Conservation (phyloP, 2,888 invertebrate genomes). For the Allacma fusca region DNA sequence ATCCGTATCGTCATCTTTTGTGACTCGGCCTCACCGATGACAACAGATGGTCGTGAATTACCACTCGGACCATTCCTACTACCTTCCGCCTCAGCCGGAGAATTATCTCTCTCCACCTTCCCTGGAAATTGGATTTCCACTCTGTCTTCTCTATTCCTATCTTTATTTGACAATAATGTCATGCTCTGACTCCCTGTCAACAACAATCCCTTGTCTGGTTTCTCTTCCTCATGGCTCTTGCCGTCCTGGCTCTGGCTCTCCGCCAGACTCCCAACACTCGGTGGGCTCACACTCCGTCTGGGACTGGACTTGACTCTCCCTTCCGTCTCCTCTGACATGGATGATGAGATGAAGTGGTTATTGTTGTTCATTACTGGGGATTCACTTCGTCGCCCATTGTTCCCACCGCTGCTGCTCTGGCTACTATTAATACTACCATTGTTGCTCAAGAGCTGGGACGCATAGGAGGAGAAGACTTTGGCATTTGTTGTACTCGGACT, state of each 20-base stretch:
- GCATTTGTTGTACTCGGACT: slow-evolving; percentile 24
- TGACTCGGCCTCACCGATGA: not conserved
- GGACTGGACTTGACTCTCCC: not conserved
- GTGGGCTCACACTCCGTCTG: not conserved
- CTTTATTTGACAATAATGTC: not conserved
- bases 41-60: not conserved
- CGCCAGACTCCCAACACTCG: not conserved
- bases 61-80: slow-evolving; percentile 13
- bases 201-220: not conserved
- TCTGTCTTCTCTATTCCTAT: not conserved
- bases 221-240: not conserved
- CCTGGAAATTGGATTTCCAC: slow-evolving; percentile 16
- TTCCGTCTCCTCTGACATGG: not conserved
- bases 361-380: slow-evolving; percentile 5
- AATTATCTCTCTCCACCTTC: not conserved
- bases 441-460: slow-evolving; percentile 33
- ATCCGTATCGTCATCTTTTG: slow-evolving; percentile 27
- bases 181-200: not conserved
- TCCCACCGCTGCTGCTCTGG: too few relatives aligned
- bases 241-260: not conserved
- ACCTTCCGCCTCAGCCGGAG: not conserved
- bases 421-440: slow-evolving; percentile 9
- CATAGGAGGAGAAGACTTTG: slow-evolving; percentile 43
- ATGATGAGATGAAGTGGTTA: not conserved
- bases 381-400: slow-evolving; percentile 16